Evolutionary conservation across 1,140 invertebrate species (phyloP).

Genomic region (Melanaphis sacchari): DNA sequence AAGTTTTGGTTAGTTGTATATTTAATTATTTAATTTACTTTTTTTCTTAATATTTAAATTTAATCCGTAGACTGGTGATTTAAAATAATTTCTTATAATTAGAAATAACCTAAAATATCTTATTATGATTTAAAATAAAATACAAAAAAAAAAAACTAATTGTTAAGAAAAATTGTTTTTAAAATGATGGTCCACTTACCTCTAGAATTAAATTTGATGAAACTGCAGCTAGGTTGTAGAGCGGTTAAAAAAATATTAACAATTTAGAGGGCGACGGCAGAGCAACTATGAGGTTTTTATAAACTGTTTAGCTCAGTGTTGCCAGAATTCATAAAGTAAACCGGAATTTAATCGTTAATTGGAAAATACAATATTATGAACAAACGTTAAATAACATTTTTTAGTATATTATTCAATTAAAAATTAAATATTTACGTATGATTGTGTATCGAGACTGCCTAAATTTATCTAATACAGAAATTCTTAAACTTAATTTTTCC

Average conservation of each 20-base stretch:
- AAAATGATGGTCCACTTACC: not conserved
- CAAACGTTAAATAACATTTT: not conserved
- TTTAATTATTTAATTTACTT: not conserved
- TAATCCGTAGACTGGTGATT: no score
- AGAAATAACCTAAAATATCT: no score
- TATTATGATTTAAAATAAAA: no score
- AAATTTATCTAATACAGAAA: not conserved
- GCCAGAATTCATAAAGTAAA: not conserved
- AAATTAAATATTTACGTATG: not conserved
- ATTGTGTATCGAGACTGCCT: not conserved
- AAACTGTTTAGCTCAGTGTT: not conserved
- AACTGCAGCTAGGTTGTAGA: not conserved
- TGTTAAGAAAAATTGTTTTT: not conserved
- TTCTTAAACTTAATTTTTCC: not conserved
- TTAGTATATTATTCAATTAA: not conserved
- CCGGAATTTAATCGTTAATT: not conserved
- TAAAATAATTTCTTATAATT: no score
- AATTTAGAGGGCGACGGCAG: not conserved
- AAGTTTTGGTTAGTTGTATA: not conserved
- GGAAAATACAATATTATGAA: not conserved
- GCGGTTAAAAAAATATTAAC: not conserved
- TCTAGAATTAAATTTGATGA: not conserved
- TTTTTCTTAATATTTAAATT: no score
- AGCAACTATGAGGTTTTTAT: not conserved
- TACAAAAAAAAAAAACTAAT: no score